Evolutionary conservation across 2,113 vertebrate genomes (phyloP), one percentile per base, ranked within the genome.

Genomic region (Erythrocercus mccallii): DNA sequence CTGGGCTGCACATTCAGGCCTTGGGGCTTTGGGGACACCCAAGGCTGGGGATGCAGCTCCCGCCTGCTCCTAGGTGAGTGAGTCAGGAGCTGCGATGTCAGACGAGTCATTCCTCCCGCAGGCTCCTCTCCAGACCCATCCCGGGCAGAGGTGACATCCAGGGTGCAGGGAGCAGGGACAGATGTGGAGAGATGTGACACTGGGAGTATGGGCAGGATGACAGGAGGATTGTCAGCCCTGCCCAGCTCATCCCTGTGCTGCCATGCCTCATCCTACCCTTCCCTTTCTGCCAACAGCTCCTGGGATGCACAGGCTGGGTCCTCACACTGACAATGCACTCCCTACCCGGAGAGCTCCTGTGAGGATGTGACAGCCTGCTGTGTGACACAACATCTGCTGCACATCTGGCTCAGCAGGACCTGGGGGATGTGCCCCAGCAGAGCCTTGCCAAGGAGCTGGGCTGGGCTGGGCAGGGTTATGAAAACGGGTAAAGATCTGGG

Each of bases 271-370:
- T 5, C 44, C 47, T 28, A 17, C 72, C 15, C 30, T 24, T 56
- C 51, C 23, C 5, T 5, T 22, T 40, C 48, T 51, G 53, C 62
- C 3, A 12, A 1, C 42, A 42, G 47, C 42, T 87, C 35, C 24
- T 0, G 0, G 82, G 33, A 27, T 20, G 76, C 47, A 19, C 38
- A 10, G 28, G 44, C 62, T n/a, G 44, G 42, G 37, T 51, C 33
- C 33, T 30, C 21, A 21, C 42, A 2, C 25, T 6, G 91, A 2
- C 51, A 12, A 48, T 28, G 45, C 74, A 37, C 23, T 62, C 56
- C 48, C 23, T 35, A 12, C 27, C 12, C 1, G 0, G 8, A 51
- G 27, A 69, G 53, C 48, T 79, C 33, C 45, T 24, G 6, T 2
- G n/a, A 27, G 38, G 66, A 15, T 18, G 40, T n/a, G 38, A 6